A percentile compares a stretch with the other conserved stretches of the same genome.
Conservation (phyloP, 2,888 invertebrate genomes). For the Bruchidius siliquastri region DNA sequence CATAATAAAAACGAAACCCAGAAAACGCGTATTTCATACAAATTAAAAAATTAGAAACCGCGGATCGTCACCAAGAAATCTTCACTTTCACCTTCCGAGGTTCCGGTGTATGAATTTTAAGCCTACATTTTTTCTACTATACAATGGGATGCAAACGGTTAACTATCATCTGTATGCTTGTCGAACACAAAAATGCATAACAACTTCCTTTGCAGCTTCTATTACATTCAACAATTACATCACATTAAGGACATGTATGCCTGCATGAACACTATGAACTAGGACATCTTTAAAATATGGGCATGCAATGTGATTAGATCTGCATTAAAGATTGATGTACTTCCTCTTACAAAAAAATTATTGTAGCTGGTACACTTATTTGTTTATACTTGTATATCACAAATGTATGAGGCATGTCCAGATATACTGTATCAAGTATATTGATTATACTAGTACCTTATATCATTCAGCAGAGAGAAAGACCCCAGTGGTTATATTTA, state of each 20-base stretch:
- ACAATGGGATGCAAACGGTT: background rate
- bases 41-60: background rate
- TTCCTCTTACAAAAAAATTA: background rate
- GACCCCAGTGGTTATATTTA: no score
- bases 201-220: background rate
- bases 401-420: no score
- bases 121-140: background rate
- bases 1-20: background rate
- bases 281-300: background rate
- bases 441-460: no score
- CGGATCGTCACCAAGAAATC: background rate
- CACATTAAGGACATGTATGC: background rate
- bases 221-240: background rate
- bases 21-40: background rate
- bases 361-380: no score
- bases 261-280: background rate
- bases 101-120: background rate
- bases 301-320: background rate
- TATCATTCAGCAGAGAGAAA: no score
- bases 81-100: background rate
- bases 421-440: no score
- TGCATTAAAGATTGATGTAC: background rate
- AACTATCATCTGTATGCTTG: background rate
- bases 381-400: no score
- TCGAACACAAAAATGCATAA: background rate